These are phyloP conservation scores for Carposina sasakii DNA, from an alignment of 1,140 invertebrate species.

Conservation along the genomic window DNA sequence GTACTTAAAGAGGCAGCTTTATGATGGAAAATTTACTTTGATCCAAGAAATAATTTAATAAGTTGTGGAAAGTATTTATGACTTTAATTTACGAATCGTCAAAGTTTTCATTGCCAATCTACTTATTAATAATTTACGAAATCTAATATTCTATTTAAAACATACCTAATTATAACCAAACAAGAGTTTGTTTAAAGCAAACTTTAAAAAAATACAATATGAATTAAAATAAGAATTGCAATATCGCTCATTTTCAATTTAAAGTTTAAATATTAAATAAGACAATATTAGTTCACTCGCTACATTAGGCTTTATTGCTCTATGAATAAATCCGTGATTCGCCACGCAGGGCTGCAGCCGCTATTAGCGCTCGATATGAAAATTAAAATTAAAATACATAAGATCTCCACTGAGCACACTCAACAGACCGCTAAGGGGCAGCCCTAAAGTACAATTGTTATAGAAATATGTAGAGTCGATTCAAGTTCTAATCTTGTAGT, in stretches of 20 bases:
- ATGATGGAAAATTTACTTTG: no score
- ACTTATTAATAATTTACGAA: no score
- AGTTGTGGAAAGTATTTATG: no score
- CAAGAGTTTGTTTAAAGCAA: no score
- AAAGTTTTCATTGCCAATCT: no score
- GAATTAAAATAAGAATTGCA: slow-evolving; percentile 61
- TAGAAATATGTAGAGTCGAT: slow-evolving; percentile 29
- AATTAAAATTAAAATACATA: slow-evolving; percentile 73
- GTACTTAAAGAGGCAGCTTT: no score
- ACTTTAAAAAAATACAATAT: no score
- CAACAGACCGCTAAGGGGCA: slow-evolving; percentile 65
- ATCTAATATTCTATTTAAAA: no score
- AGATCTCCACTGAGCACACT: slow-evolving; percentile 62
- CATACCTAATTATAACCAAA: no score
- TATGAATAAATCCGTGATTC: slow-evolving; percentile 67
- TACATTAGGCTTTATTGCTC: slow-evolving; percentile 68
- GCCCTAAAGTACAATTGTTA: slow-evolving; percentile 56
- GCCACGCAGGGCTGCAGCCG: slow-evolving; percentile 64
- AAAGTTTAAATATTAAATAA: slow-evolving; percentile 69
- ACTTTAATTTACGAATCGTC: no score
- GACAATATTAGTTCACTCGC: slow-evolving; percentile 71
- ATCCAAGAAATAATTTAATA: no score
- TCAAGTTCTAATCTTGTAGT: not conserved
- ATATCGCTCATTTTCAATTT: slow-evolving; percentile 58
- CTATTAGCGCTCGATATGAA: slow-evolving; percentile 70